Conservation (phyloP, 2,888 invertebrate genomes). For the Digitonthophagus gazella region DNA sequence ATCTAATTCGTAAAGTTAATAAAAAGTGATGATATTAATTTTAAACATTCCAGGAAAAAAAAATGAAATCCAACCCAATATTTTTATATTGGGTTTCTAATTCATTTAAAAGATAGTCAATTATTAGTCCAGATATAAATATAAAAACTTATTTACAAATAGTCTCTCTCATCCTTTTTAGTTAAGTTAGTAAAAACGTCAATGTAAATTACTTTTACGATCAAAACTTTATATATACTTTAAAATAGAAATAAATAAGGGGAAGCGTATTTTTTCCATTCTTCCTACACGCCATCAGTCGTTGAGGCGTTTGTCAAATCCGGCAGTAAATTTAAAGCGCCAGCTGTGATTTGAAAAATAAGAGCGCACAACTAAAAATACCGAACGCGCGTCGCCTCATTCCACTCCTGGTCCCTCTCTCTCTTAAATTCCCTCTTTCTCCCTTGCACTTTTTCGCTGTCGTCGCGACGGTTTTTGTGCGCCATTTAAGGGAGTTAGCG, state of each 20-base stretch:
- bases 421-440: background rate
- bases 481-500: background rate
- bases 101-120: no score
- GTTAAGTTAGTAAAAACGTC: no score
- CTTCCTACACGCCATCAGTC: background rate
- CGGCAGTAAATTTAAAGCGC: background rate
- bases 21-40: no score
- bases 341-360: background rate
- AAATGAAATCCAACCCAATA: no score
- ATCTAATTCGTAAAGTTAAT: no score
- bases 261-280: background rate
- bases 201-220: background rate
- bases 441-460: background rate
- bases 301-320: background rate
- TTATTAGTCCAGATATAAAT: no score
- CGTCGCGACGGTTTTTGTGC: background rate
- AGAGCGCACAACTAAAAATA: background rate
- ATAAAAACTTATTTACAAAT: no score
- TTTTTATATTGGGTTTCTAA: no score
- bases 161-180: no score
- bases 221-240: background rate
- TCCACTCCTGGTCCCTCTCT: no score
- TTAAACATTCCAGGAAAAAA: no score
- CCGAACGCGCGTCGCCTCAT: background rate
- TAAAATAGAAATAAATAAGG: background rate